These are phyloP conservation scores for Anableps anableps DNA, from an alignment of 2,797 vertebrate genomes.

Conservation along the genomic window DNA sequence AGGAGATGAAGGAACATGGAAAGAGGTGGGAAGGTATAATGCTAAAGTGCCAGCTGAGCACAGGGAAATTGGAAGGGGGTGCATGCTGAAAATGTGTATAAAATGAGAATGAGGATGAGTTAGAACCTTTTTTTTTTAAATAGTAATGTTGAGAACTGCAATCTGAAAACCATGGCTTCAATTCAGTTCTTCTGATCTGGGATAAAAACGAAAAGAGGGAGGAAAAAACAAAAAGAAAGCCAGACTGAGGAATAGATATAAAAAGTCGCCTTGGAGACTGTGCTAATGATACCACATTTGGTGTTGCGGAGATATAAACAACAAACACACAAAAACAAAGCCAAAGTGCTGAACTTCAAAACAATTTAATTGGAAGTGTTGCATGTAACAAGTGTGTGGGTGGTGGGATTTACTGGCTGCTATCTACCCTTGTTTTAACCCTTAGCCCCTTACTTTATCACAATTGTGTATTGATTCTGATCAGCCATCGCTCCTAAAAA, in stretches of 20 bases:
- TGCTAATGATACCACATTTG: constrained; percentile 62
- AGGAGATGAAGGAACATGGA: constrained; percentile 46
- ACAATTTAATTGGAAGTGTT: constrained; percentile 71
- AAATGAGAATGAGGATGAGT: constrained; percentile 34
- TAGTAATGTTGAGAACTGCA: constrained; percentile 11
- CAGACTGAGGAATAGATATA: constrained; percentile 39
- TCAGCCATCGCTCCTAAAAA: constrained; percentile 17
- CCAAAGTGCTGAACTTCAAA: constrained; percentile 65
- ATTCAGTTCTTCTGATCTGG: constrained; percentile 39
- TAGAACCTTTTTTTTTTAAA: neutral
- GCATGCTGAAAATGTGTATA: constrained; percentile 10
- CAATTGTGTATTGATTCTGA: constrained; percentile 13
- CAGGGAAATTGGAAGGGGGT: constrained; percentile 15
- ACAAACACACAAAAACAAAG: constrained; percentile 56
- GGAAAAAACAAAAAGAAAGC: constrained; percentile 24
- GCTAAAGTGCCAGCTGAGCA: constrained; percentile 32
- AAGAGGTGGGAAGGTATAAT: constrained; percentile 28
- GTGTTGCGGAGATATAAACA: constrained; percentile 48
- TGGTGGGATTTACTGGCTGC: constrained; percentile 38
- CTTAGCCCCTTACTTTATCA: constrained; percentile 12
- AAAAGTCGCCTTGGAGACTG: constrained; percentile 32
- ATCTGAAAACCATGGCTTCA: constrained; percentile 41
- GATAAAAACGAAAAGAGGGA: constrained; percentile 56
- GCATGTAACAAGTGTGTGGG: constrained; percentile 57
- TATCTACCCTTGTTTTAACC: constrained; percentile 24